Evolutionary conservation across 2,113 vertebrate genomes (phyloP).

Genomic region (Sphyrna mokarran): DNA sequence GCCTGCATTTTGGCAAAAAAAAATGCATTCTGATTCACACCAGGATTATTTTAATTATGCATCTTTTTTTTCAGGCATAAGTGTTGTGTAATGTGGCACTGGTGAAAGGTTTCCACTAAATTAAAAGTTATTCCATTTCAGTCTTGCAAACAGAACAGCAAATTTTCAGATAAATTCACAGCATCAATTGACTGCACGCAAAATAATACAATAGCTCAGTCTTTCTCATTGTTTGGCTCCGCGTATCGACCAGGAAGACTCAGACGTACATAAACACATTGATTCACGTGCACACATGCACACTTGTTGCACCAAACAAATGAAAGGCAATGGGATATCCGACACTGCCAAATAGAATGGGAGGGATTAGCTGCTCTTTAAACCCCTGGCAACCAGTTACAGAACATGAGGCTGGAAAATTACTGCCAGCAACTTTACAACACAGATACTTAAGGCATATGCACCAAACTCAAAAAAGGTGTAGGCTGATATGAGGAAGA

Average conservation of each 20-base stretch:
- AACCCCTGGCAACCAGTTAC: not conserved
- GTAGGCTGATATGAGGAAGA: not conserved
- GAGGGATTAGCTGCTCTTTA: not conserved
- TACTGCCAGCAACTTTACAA: not conserved
- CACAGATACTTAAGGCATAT: not conserved
- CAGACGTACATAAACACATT: not conserved
- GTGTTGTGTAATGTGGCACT: not conserved
- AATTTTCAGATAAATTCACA: not conserved
- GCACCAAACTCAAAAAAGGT: not conserved
- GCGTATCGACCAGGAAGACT: not conserved
- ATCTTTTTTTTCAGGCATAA: not conserved
- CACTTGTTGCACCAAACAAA: not conserved
- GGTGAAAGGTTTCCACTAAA: not conserved
- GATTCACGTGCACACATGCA: not conserved
- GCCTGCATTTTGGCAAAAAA: not conserved
- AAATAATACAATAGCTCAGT: not conserved
- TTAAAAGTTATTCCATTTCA: not conserved
- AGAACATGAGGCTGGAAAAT: not conserved
- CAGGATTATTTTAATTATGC: not conserved
- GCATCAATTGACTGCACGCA: constrained; percentile 6
- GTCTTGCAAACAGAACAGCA: not conserved
- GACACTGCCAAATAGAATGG: not conserved
- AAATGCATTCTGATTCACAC: not conserved
- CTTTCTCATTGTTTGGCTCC: constrained; percentile 1
- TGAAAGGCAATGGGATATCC: not conserved